phyloP scores from a whole-genome alignment of 2,888 invertebrate species.

The Molanna angustata region DNA sequence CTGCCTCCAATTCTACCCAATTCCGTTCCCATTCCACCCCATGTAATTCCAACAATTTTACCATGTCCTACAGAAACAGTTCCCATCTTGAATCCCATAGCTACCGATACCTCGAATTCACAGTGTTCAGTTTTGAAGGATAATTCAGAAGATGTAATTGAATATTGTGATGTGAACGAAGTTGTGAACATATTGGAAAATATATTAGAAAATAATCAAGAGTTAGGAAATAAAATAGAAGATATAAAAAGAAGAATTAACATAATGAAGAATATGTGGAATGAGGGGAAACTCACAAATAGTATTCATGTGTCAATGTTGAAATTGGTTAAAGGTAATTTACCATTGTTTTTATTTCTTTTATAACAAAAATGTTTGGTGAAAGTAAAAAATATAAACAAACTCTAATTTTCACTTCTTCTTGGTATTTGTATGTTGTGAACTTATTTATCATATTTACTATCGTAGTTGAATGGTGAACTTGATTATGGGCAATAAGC shows the following conservation, averaged over 20 bases:
- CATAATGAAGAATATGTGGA: conserved; percentile 59
- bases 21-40: not conserved
- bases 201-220: conserved; percentile 44
- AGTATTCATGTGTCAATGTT: conserved; percentile 50
- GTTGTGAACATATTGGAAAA: conserved; percentile 23
- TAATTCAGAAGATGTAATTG: not conserved
- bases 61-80: not conserved
- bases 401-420: no score
- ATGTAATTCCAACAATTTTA: conserved; percentile 24
- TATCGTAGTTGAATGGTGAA: no score
- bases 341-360: not conserved
- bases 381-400: no score
- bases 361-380: no score
- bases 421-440: no score
- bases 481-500: no score
- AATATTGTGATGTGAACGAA: conserved; percentile 18
- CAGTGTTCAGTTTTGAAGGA: not conserved
- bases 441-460: no score
- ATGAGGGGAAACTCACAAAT: conserved; percentile 52
- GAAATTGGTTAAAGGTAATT: conserved; percentile 54
- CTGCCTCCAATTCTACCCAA: conserved; percentile 16
- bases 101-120: not conserved
- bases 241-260: conserved; percentile 55
- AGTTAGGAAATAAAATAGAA: conserved; percentile 47
- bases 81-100: not conserved